Conservation (phyloP, 2,113 vertebrate genomes). For the Indicator indicator region DNA sequence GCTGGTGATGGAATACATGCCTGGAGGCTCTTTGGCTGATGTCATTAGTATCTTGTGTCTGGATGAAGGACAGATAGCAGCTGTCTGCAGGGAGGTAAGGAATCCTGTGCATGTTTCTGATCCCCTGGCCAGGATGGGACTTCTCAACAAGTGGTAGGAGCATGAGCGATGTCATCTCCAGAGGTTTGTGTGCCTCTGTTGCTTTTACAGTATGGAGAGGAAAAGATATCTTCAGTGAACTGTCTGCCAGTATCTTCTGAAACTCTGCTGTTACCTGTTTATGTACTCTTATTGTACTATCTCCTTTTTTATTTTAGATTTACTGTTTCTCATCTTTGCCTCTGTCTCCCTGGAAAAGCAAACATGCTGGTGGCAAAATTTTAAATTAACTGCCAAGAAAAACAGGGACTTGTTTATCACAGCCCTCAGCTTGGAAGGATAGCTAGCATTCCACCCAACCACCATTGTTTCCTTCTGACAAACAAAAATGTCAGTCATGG, state of each 20-base stretch:
- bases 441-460: too few relatives aligned
- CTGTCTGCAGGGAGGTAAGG: conserved; percentile 97
- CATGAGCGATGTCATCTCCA: background rate
- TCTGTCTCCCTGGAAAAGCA: background rate
- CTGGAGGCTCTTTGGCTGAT: conserved; percentile 94
- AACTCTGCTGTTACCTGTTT: background rate
- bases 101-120: fast-evolving
- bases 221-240: background rate
- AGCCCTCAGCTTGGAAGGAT: too few relatives aligned
- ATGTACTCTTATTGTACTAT: background rate
- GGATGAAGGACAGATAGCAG: conserved; percentile 98
- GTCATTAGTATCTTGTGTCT: conserved; percentile 97
- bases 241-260: background rate
- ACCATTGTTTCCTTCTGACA: too few relatives aligned
- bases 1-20: conserved; percentile 99
- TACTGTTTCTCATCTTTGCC: background rate
- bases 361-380: too few relatives aligned
- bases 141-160: background rate
- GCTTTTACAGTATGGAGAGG: background rate
- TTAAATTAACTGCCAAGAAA: too few relatives aligned
- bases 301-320: background rate
- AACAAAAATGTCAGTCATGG: too few relatives aligned
- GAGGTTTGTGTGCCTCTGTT: background rate
- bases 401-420: too few relatives aligned
- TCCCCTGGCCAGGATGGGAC: background rate